Evolutionary conservation across 2,113 vertebrate species (phyloP).

Genomic region (Pangasianodon hypophthalmus): DNA sequence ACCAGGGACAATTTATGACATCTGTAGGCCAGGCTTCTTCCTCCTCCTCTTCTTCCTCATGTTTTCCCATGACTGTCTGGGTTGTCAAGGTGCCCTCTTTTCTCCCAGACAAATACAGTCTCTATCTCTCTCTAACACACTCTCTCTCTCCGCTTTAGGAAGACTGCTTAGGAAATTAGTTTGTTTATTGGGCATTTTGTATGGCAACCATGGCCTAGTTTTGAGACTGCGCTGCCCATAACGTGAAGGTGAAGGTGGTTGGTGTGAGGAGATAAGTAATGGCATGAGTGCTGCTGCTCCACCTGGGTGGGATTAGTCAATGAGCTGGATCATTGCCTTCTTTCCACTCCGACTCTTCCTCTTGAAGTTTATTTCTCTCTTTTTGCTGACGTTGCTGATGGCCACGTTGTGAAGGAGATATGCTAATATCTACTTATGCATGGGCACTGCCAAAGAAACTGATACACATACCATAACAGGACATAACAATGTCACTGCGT

Average conservation of each 20-base stretch:
- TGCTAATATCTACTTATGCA: constrained; percentile 32
- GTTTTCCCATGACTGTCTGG: constrained; percentile 37
- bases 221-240: background rate
- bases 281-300: background rate
- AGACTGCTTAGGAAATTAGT: constrained; percentile 41
- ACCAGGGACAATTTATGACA: constrained; percentile 25
- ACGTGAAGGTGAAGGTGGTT: constrained; percentile 13
- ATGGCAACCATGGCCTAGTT: constrained; percentile 51
- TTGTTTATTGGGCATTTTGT: constrained; percentile 44
- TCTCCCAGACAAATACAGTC: constrained; percentile 37
- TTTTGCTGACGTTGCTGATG: constrained; percentile 34
- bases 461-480: background rate
- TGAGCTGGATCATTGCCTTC: constrained; percentile 13
- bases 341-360: constrained; percentile 2
- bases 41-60: constrained; percentile 29
- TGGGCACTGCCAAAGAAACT: background rate
- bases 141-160: constrained; percentile 14
- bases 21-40: background rate
- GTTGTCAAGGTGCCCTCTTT: constrained; percentile 51
- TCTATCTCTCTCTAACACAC: background rate
- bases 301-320: constrained; percentile 31
- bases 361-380: constrained; percentile 3
- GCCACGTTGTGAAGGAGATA: constrained; percentile 24
- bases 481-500: background rate
- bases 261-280: constrained; percentile 33